Evolutionary conservation across 2,888 invertebrate species (phyloP).

Genomic region (Rhingia campestris): DNA sequence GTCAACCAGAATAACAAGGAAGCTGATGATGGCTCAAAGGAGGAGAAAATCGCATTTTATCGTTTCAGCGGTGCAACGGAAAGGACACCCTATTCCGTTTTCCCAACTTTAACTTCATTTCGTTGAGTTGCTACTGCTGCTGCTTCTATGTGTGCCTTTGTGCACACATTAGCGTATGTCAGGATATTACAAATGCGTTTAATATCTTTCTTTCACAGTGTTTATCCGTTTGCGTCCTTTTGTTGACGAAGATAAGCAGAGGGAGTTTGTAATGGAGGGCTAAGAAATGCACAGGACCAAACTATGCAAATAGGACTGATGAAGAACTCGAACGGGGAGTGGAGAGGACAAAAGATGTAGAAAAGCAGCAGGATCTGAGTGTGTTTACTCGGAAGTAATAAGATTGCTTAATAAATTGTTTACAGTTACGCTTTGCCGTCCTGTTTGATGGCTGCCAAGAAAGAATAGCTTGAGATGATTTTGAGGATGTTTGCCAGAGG

Average conservation of each 20-base stretch:
- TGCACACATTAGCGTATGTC: constrained; percentile 50
- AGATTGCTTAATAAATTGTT: constrained; percentile 39
- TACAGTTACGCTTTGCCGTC: background rate
- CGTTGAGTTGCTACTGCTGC: background rate
- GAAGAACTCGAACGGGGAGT: background rate
- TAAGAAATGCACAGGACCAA: constrained; percentile 3
- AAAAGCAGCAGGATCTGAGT: background rate
- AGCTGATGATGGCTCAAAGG: constrained; percentile 42
- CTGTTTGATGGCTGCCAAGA: no score
- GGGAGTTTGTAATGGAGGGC: constrained; percentile 38
- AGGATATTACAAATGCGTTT: constrained; percentile 55
- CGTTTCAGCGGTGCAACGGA: constrained; percentile 1
- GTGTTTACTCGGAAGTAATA: constrained; percentile 51
- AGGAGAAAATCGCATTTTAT: constrained; percentile 61
- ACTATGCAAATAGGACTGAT: constrained; percentile 14
- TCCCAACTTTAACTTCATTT: background rate
- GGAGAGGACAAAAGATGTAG: background rate
- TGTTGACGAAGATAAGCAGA: constrained; percentile 27
- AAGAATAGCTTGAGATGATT: no score
- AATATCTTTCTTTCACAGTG: constrained; percentile 31
- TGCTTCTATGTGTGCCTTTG: constrained; percentile 8
- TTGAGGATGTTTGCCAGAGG: no score
- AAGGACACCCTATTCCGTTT: constrained; percentile 11
- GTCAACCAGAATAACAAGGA: constrained; percentile 33
- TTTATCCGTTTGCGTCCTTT: constrained; percentile 30